Percentiles rank a stretch among this genome's conserved stretches.
Evolutionary conservation across 2,113 vertebrate genomes (phyloP).

Genomic region (Pogona vitticeps): DNA sequence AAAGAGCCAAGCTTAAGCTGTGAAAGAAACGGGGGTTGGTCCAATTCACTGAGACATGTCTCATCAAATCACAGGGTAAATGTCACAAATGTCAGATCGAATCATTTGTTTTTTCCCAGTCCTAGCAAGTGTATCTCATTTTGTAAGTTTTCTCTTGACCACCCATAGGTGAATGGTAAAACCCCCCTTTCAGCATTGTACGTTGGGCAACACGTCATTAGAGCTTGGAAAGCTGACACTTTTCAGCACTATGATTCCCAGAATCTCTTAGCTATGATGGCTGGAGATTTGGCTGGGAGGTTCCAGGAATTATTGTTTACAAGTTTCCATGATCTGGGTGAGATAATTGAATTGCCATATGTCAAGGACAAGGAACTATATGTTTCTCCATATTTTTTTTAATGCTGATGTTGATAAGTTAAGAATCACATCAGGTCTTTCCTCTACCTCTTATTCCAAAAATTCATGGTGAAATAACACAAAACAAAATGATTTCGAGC

Average conservation of each 20-base stretch:
- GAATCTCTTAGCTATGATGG: too few species aligned
- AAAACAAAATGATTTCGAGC: conserved; percentile 75
- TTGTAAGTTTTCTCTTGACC: neutral
- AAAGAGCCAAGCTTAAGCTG: neutral
- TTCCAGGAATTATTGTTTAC: too few species aligned
- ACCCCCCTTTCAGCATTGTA: too few species aligned
- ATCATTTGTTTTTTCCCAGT: neutral
- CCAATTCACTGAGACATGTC: neutral
- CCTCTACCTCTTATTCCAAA: conserved; percentile 64
- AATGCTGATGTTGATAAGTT: conserved; percentile 62
- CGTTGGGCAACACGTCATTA: too few species aligned
- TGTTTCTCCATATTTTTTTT: conserved; percentile 30
- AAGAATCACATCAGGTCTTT: conserved; percentile 58
- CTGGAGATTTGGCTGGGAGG: too few species aligned
- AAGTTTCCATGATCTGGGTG: too few species aligned
- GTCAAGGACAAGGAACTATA: neutral
- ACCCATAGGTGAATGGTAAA: neutral
- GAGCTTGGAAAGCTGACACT: too few species aligned
- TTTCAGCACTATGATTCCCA: too few species aligned
- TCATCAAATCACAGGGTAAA: neutral
- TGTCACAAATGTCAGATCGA: neutral
- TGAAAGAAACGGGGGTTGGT: too few species aligned
- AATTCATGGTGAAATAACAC: conserved; percentile 72
- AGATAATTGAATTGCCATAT: neutral
- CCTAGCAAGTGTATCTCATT: neutral